Conservation (phyloP, 2,113 vertebrate species). For the Pelecanoides urinatrix region DNA sequence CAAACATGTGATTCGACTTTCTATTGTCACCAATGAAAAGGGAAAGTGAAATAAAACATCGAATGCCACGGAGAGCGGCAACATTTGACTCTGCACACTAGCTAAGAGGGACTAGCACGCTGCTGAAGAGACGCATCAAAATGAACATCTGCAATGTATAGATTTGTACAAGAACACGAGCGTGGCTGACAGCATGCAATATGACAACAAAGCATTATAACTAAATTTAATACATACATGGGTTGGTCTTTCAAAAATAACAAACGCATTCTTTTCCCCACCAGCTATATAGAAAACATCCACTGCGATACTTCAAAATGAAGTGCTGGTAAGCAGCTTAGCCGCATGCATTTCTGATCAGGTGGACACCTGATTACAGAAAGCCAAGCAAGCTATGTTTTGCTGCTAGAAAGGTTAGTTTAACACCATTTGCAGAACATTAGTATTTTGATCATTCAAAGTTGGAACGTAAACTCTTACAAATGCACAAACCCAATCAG, state of each 20-base stretch:
- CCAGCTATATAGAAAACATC: background rate
- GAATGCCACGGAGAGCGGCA: fast-evolving
- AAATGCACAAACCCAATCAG: background rate
- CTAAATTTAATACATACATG: background rate
- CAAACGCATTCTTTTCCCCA: background rate
- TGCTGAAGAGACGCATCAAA: background rate
- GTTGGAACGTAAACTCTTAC: background rate
- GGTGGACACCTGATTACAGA: background rate
- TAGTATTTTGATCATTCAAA: background rate
- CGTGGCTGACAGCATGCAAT: fast-evolving
- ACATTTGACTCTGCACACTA: background rate
- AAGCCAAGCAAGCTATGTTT: background rate
- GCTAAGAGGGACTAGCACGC: background rate
- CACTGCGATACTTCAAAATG: background rate
- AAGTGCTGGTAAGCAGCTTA: constrained; percentile 23
- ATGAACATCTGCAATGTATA: background rate
- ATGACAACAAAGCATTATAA: fast-evolving
- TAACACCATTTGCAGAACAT: background rate
- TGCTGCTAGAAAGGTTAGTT: background rate
- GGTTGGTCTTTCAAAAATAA: background rate
- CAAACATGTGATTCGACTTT: background rate
- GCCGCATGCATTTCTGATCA: background rate
- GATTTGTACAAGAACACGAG: background rate
- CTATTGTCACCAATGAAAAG: fast-evolving
- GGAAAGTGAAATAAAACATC: background rate